Evolutionary conservation across 2,888 invertebrate species (phyloP).

Genomic region (Lasioglossum figueresi): DNA sequence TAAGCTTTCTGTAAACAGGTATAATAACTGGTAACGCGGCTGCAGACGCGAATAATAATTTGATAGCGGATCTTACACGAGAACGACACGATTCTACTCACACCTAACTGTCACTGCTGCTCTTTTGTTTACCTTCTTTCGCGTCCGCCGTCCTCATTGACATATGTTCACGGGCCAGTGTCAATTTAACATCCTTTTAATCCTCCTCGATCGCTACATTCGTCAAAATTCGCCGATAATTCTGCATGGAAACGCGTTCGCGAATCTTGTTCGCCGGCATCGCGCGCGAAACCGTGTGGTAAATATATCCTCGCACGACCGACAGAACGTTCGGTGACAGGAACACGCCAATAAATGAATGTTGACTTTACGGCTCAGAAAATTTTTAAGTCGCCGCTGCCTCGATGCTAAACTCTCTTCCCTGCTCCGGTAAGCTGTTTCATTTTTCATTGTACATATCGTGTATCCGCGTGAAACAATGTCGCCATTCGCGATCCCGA

Average conservation of each 20-base stretch:
- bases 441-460: constrained; percentile 5
- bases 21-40: background rate
- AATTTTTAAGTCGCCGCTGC: constrained; percentile 65
- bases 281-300: constrained; percentile 31
- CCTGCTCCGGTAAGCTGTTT: constrained; percentile 57
- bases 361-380: constrained; percentile 62
- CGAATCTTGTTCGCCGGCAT: constrained; percentile 2
- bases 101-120: constrained; percentile 39
- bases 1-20: background rate
- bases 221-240: constrained; percentile 52
- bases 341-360: constrained; percentile 70
- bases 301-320: constrained; percentile 23
- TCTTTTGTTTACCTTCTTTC: constrained; percentile 62
- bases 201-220: constrained; percentile 5
- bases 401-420: constrained; percentile 70
- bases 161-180: constrained; percentile 38
- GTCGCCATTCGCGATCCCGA: background rate
- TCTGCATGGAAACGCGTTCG: constrained; percentile 32
- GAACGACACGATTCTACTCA: constrained; percentile 45
- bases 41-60: background rate
- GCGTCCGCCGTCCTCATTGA: constrained; percentile 48
- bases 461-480: background rate
- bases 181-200: constrained; percentile 31
- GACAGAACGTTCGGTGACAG: constrained; percentile 38
- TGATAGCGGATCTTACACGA: background rate